phyloP scores from a whole-genome alignment of 2,797 vertebrate genomes.

The Eulemur albifrons region DNA sequence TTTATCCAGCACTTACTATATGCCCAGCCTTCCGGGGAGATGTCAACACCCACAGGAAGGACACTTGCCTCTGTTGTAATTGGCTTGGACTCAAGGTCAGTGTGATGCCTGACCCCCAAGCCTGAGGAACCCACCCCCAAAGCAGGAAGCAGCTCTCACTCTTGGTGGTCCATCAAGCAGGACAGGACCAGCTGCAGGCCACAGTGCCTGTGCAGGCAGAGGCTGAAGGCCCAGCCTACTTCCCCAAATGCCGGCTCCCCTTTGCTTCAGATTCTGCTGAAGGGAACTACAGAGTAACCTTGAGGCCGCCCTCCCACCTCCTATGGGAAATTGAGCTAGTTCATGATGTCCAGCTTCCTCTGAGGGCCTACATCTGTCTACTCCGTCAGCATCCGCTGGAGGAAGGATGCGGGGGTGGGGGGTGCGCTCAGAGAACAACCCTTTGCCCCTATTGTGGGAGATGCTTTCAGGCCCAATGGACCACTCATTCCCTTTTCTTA shows the following conservation, averaged over 20 bases:
- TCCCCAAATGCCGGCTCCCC: not conserved
- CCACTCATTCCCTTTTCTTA: not conserved
- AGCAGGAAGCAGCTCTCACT: not conserved
- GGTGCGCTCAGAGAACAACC: not conserved
- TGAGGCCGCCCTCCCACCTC: slow-evolving; percentile 52
- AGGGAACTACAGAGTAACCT: slow-evolving; percentile 49
- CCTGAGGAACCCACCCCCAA: not conserved
- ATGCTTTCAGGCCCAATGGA: not conserved
- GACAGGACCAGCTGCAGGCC: not conserved
- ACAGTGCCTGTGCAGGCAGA: not conserved
- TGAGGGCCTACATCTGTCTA: not conserved
- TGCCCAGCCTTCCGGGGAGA: not conserved
- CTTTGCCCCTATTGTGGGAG: slow-evolving; percentile 37
- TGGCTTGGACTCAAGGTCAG: not conserved
- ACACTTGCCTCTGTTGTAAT: not conserved
- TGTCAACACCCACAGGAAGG: not conserved
- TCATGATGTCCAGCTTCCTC: not conserved
- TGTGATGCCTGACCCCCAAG: not conserved
- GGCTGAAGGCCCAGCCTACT: not conserved
- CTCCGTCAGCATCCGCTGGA: not conserved
- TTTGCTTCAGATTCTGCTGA: not conserved
- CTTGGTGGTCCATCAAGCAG: not conserved
- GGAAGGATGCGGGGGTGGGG: not conserved
- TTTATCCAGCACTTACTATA: not conserved
- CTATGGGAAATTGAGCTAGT: not conserved